phyloP scores from a whole-genome alignment of 1,140 invertebrate genomes.

The Orchestia grillus region DNA sequence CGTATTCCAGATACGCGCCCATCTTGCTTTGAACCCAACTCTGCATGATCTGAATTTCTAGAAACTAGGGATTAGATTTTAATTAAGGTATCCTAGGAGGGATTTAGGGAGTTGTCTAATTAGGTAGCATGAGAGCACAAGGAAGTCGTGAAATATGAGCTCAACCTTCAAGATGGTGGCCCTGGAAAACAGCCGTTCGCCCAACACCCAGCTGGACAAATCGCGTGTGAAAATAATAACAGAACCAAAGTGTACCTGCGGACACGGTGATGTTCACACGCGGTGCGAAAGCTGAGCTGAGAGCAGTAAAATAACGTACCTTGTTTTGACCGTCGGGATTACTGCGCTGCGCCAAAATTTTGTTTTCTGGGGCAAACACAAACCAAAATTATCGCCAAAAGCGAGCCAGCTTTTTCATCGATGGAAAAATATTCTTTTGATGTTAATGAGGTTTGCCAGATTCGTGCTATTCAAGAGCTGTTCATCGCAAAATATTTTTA shows the following conservation, averaged over 20 bases:
- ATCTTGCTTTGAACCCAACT: conserved; percentile 49
- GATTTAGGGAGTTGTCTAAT: conserved; percentile 52
- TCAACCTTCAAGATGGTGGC: not conserved
- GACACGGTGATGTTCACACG: not conserved
- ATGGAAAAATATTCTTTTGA: not conserved
- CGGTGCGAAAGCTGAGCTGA: not conserved
- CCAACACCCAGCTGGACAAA: not conserved
- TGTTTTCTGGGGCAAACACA: not conserved
- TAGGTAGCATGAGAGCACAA: conserved; percentile 36
- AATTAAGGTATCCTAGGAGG: conserved; percentile 30
- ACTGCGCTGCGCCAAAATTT: not conserved
- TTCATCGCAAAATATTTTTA: not conserved
- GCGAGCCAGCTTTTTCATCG: not conserved
- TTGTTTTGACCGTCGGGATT: not conserved
- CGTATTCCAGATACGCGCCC: conserved; percentile 36
- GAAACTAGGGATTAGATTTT: conserved; percentile 52
- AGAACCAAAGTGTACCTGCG: not conserved
- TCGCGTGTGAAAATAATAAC: not conserved
- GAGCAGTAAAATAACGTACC: not conserved
- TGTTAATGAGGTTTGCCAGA: not conserved
- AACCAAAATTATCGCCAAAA: not conserved
- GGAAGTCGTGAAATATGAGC: conserved; percentile 30
- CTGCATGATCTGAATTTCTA: conserved; percentile 49
- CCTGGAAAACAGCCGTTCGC: not conserved
- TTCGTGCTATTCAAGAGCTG: not conserved